Evolutionary conservation across 2,888 invertebrate species (phyloP).

Genomic region (Drosophila demipolita): DNA sequence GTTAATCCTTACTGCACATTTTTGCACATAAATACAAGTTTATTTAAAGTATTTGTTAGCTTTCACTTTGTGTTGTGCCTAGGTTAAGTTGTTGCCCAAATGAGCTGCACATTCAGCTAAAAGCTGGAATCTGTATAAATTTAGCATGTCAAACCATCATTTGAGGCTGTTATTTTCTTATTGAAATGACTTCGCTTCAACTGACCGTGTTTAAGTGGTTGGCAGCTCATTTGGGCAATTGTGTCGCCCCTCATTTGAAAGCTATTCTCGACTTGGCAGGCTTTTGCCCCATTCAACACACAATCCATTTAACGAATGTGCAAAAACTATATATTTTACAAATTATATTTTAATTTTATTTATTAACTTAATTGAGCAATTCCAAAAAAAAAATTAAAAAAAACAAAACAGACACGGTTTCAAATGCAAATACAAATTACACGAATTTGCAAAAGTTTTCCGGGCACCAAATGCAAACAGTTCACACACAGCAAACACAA

Average conservation of each 20-base stretch:
- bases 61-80: slow-evolving; percentile 59
- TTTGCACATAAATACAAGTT: slow-evolving; percentile 16
- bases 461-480: slow-evolving; percentile 67
- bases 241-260: slow-evolving; percentile 80
- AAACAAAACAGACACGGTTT: slow-evolving; percentile 59
- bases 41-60: neutral
- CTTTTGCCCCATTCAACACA: slow-evolving; percentile 81
- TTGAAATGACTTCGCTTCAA: slow-evolving; percentile 20
- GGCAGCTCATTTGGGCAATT: slow-evolving; percentile 81
- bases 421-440: slow-evolving; percentile 64
- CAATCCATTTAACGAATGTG: slow-evolving; percentile 61
- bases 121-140: slow-evolving; percentile 1
- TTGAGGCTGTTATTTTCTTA: slow-evolving; percentile 21
- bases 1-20: slow-evolving; percentile 24
- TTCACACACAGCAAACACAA: slow-evolving; percentile 46
- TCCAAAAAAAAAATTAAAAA: slow-evolving; percentile 18
- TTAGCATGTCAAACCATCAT: slow-evolving; percentile 13
- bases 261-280: slow-evolving; percentile 86
- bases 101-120: slow-evolving; percentile 60
- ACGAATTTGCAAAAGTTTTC: slow-evolving; percentile 64
- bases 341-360: slow-evolving; percentile 35
- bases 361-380: slow-evolving; percentile 44
- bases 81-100: slow-evolving; percentile 83
- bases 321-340: slow-evolving; percentile 25
- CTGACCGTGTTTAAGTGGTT: slow-evolving; percentile 2